Evolutionary conservation across 1,140 invertebrate genomes (phyloP), one percentile per base, ranked within the genome.

Genomic region (Pantala flavescens): DNA sequence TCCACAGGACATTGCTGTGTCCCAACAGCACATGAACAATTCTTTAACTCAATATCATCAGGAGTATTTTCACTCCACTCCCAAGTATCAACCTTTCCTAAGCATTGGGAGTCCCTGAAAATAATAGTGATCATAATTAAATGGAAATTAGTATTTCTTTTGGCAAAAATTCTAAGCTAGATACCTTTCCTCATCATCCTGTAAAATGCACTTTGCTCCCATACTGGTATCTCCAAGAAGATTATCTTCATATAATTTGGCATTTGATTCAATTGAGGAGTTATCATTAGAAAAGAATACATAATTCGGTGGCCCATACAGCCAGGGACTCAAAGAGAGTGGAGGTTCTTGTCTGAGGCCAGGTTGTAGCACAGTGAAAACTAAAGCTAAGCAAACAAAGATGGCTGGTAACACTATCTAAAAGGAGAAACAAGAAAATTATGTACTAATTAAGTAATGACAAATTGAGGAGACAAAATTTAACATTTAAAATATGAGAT

Each of bases 321-420:
- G n/a, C 75, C 76, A 79, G 0, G 79, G 79, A 3, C 43, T 55
- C 9, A 80, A 16, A 23, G 55, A 43, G 7, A 79, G 74, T 0
- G 78, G 70, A 24, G 78, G 78, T 36, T 76, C 73, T 55, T 78
- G 76, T 49, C 72, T 21, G 21, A 79, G 70, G n/a, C 72, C 70
- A 14, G 79, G 79, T 24, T 79, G 73, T 14, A 80, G 75, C 3
- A 77, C 76, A 19, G 77, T 77, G n/a, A 79, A 77, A 9, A 75
- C 55, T 9, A 79, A 70, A 21, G 77, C 76, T 71, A 79, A 63
- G 73, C 78, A 79, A 14, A 80, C 79, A 76, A 80, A 79, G n/a
- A 79, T 21, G 14, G 78, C 78, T 9, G 79, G 79, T 23, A 80
- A 71, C 11, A 79, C 73, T 43, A 79, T 71, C 78, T 79, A 73